These are phyloP conservation scores for Macroglossus sobrinus DNA, from an alignment of 2,113 vertebrate species.

Conservation along the genomic window DNA sequence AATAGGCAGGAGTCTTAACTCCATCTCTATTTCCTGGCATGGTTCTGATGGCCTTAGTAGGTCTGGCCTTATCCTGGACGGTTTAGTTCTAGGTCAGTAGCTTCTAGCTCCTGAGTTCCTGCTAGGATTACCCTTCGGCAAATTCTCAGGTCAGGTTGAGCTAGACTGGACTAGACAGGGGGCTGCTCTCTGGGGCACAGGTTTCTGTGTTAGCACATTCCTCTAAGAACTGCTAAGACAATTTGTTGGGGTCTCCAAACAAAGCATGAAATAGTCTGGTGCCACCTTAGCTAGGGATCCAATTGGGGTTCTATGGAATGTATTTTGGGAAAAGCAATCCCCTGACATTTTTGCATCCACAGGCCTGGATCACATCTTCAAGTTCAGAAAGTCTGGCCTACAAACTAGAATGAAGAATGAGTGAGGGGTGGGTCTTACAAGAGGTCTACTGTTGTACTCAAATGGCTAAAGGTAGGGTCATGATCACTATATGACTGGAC, in stretches of 20 bases:
- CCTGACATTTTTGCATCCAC: background rate
- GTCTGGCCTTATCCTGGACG: background rate
- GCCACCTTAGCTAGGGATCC: background rate
- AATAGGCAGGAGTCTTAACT: background rate
- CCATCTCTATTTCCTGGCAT: background rate
- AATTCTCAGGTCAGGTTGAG: background rate
- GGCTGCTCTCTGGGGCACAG: background rate
- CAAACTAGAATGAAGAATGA: background rate
- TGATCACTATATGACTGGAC: background rate
- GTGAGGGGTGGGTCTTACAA: background rate
- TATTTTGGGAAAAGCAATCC: background rate
- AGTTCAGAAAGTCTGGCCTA: slow-evolving; percentile 1
- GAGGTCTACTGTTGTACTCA: background rate
- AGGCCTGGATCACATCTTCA: background rate
- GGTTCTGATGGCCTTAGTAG: background rate
- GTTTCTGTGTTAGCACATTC: background rate
- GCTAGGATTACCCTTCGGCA: background rate
- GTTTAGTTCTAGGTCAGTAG: background rate
- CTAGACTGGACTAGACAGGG: background rate
- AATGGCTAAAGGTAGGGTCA: background rate
- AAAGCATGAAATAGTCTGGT: background rate
- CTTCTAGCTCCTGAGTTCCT: background rate
- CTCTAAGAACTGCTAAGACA: background rate
- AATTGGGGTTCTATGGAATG: background rate
- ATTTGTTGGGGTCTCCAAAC: background rate